Conservation (phyloP, 1,140 invertebrate genomes). For the Polypedilum pembai region DNA sequence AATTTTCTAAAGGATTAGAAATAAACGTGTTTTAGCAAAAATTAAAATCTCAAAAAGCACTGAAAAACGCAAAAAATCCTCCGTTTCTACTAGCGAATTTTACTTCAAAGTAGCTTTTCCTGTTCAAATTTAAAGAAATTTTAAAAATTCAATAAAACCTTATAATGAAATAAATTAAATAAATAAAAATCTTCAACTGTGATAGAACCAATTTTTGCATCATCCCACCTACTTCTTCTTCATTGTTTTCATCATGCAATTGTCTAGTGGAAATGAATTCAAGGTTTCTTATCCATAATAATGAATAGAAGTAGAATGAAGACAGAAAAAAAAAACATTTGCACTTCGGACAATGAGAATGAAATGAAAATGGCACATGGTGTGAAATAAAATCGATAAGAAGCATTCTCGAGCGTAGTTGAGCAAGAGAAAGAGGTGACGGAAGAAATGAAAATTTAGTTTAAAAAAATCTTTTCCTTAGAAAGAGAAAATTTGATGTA, state of each 20-base stretch:
- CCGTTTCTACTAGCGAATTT: too few relatives aligned
- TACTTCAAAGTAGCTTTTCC: too few relatives aligned
- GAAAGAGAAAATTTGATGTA: background rate
- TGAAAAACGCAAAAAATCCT: too few relatives aligned
- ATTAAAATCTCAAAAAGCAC: too few relatives aligned
- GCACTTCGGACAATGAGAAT: background rate
- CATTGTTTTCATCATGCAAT: background rate
- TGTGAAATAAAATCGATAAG: background rate
- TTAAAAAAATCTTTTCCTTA: background rate
- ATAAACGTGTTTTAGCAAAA: too few relatives aligned
- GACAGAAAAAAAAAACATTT: background rate
- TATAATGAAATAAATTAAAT: too few relatives aligned
- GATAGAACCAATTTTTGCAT: too few relatives aligned
- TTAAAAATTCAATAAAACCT: too few relatives aligned
- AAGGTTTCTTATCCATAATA: conserved; percentile 18
- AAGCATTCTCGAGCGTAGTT: conserved; percentile 13
- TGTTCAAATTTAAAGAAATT: too few relatives aligned
- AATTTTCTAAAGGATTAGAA: too few relatives aligned
- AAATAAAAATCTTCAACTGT: too few relatives aligned
- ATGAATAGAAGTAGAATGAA: background rate
- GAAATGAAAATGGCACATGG: background rate
- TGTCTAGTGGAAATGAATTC: background rate
- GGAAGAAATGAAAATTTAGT: background rate
- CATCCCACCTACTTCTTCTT: too few relatives aligned
- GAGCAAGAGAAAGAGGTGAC: background rate